Evolutionary conservation across 2,888 invertebrate species (phyloP), one percentile per base, ranked within the genome.

Genomic region (Tenthredo scrophulariae): DNA sequence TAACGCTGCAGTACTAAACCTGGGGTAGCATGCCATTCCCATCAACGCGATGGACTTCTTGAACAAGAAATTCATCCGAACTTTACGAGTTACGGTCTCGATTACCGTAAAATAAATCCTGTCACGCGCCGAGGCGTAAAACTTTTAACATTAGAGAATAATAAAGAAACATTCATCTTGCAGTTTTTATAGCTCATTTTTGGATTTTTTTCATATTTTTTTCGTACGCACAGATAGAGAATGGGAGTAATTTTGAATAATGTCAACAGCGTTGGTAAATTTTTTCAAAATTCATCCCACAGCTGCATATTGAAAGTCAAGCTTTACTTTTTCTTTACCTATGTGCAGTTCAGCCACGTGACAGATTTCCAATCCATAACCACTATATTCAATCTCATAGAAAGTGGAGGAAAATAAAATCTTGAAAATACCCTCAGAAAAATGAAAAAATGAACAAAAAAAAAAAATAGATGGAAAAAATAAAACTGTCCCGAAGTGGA

Each of bases 401-500:
- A 67, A 67, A 33, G 29, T 33, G 67, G 4, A 33, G 67, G 26
- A 65, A 67, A 67, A 67, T 37, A 33, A 33, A 67, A 33, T 29
- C 33, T 29, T 0, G 15, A 29, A 29, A 74, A 74, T 43, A 26
- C 43, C 74, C 2, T 1, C n/a, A 7, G 15, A 7, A 37, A 37
- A 37, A 37, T 7, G 7, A 37, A 37, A 37, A 7, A 37, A 37
- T n/a, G n/a, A 37, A 37, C 0, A 37, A 22, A 29, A 18, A 18
- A 7, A 13, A n/a, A 3, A 18, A 15, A 7, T 9, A 40, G n/a
- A 15, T 13, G 62, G 29, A 54, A 26, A 58, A 40, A 62, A 22
- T 50, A 54, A 77, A 18, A 77, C 77, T 37, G 26, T 9, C 88
- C 88, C 86, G 86, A 85, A 85, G 87, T 84, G 87, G 87, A 90